Base-by-base conservation (phyloP, 53 echinoderm and acorn worm genomes). In the Astropecten irregularis region DNA sequence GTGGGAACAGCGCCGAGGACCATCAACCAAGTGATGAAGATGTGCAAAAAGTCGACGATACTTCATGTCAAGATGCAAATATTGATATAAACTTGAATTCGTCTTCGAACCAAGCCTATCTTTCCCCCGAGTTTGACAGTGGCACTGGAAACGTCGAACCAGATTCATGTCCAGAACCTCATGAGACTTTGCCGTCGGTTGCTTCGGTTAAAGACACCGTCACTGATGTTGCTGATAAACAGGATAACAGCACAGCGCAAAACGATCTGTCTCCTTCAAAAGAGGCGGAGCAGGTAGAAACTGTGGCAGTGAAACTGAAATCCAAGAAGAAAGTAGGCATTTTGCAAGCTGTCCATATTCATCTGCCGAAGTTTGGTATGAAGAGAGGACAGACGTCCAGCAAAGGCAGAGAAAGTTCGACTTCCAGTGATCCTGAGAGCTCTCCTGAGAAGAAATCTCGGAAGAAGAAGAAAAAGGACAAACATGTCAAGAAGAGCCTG, bases 301-400 rank as follows among this genome's bases (percentile, higher is more conserved):
- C n/a, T 7, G 62, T 38, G 4, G 39, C 38, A 38, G 28, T 39
- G 3, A 79, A 79, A 19, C 62, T 46, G 1, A 89, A 84, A 30
- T 84, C 77, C 22, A 84, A 77, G 79, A 89, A 60, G 49, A 76
- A 58, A 21, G 68, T 77, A 39, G 77, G 84, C 85, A 67, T 56
- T 25, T 84, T 89, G 10, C 89, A 76, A 13, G 68, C 29, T 33
- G 84, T 84, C 49, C 89, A 89, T 19, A 68, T 84, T 58, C 77
- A 84, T 11, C 71, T 89, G 40, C 89, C 89, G 6, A 84, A 84
- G 49, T 84, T 89, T 46, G 48, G 79, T 10, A 38, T 33, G 57
- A 79, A 79, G 47, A 79, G 34, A 32, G 60, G 61, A 46, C 79
- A 62, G 20, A n/a, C 19, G 35, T 18, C 25, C 22, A n/a, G 2